Base-by-base conservation (phyloP, 2,888 invertebrate genomes). In the Branchipolynoe longqiensis region DNA sequence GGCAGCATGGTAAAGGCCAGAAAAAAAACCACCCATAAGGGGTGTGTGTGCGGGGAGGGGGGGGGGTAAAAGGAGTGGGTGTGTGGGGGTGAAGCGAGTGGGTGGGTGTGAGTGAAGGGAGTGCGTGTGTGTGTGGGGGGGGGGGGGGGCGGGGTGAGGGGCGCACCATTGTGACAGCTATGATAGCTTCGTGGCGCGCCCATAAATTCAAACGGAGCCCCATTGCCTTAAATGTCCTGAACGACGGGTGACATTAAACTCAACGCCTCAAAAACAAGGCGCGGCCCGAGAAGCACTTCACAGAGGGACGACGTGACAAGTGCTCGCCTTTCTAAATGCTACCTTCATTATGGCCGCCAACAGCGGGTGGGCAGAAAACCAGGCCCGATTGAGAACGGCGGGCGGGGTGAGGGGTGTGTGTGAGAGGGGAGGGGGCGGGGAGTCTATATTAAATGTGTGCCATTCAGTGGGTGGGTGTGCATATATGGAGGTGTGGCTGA, bases 191-290 rank as follows among this genome's bases (percentile, higher is more conserved):
- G 48, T n/a, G n/a, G n/a, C n/a, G n/a, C 48, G 48, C 48, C 48
- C 48, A 48, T 18, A 48, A n/a, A n/a, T n/a, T n/a, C n/a, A n/a
- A n/a, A n/a, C 25, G 58, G 58, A 58, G 22, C 22, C 22, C 58
- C 25, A 58, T 58, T 58, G 58, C 58, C 58, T 58, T 58, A 58
- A 58, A 58, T 58, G 58, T 25, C 58, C 58, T 25, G n/a, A 14
- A 58, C 58, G 25, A n/a, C 25, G 58, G 4, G 4, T 58, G 58
- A 58, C 58, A n/a, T 58, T 58, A 58, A 58, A 58, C 25, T 58
- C n/a, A 14, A 4, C 58, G 25, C 58, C 58, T n/a, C 58, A 58
- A 12, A 8, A 58, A 58, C 4, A 58, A 58, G 4, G 25, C 58
- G 22, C 4, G 58, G 8, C 58, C 22, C 58, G 58, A 14, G n/a